phyloP scores from a whole-genome alignment of 1,140 invertebrate species.

The Drosophila obscura region DNA sequence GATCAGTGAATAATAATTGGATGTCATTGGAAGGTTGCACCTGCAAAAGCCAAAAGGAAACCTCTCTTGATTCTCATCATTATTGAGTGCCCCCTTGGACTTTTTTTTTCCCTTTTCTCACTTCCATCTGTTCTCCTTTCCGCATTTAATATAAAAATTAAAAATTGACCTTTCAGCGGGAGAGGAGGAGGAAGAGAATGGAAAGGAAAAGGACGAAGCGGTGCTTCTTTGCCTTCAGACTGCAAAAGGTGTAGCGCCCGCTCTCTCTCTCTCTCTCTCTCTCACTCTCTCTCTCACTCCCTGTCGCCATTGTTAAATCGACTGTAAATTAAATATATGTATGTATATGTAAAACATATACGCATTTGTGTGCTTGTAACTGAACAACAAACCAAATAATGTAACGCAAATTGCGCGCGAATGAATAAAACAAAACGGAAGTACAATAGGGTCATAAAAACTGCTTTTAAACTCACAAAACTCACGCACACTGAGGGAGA shows the following conservation, averaged over 20 bases:
- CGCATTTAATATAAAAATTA: no score
- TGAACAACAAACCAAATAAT: slow-evolving; percentile 81
- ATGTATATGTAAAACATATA: slow-evolving; percentile 9
- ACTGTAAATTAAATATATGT: slow-evolving; percentile 47
- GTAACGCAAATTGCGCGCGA: slow-evolving; percentile 77
- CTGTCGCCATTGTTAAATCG: slow-evolving; percentile 51
- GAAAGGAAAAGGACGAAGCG: background rate
- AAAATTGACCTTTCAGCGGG: no score
- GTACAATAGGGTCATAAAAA: slow-evolving; percentile 67
- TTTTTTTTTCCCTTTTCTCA: no score
- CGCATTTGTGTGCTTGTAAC: slow-evolving; percentile 11
- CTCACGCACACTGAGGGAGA: slow-evolving; percentile 26
- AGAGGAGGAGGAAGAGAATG: no score
- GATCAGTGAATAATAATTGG: no score
- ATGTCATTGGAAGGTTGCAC: no score
- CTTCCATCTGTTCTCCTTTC: no score
- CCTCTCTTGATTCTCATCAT: no score
- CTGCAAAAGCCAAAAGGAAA: no score
- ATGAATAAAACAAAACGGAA: slow-evolving; percentile 79
- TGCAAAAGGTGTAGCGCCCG: no score
- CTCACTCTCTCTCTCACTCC: background rate
- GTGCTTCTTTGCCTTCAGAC: background rate
- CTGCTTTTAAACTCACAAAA: slow-evolving; percentile 68
- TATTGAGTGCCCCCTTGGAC: no score
- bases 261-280: background rate